Percentiles rank a stretch among this genome's conserved stretches.
These are phyloP conservation scores for Candoia aspera DNA, from an alignment of 2,113 vertebrate genomes.

Conservation along the genomic window DNA sequence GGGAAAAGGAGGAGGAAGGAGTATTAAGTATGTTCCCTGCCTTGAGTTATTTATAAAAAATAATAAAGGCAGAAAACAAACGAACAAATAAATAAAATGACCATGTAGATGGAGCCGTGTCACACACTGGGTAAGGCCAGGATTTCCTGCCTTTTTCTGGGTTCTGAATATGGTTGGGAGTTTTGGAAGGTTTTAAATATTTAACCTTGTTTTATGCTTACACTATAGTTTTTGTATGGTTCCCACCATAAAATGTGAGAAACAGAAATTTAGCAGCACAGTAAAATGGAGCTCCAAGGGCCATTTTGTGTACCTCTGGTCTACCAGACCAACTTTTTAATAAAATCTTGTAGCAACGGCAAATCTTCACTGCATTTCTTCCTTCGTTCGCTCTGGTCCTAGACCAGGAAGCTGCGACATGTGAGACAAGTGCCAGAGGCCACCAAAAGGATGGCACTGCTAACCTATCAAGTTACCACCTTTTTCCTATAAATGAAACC, in stretches of 20 bases:
- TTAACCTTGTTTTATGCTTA: background rate
- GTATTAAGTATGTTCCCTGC: too few relatives aligned
- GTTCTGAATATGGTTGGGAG: too few relatives aligned
- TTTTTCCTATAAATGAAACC: background rate
- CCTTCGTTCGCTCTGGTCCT: background rate
- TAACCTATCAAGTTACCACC: background rate
- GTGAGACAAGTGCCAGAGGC: background rate
- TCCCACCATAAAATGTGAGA: background rate
- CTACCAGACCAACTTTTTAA: fast-evolving
- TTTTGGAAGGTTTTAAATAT: background rate
- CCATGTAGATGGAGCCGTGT: too few relatives aligned
- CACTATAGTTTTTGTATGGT: background rate
- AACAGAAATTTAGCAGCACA: background rate
- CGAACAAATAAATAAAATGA: too few relatives aligned
- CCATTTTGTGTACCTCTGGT: background rate
- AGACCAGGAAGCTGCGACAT: background rate
- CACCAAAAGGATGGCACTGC: background rate
- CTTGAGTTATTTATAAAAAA: too few relatives aligned
- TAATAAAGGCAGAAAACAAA: too few relatives aligned
- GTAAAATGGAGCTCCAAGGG: background rate
- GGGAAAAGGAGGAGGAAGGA: too few relatives aligned
- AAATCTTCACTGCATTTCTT: background rate
- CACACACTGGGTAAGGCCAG: too few relatives aligned
- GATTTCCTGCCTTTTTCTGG: too few relatives aligned
- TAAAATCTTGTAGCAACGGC: background rate